Evolutionary conservation across 2,888 invertebrate species (phyloP).

Genomic region (Alentia gelatinosa): DNA sequence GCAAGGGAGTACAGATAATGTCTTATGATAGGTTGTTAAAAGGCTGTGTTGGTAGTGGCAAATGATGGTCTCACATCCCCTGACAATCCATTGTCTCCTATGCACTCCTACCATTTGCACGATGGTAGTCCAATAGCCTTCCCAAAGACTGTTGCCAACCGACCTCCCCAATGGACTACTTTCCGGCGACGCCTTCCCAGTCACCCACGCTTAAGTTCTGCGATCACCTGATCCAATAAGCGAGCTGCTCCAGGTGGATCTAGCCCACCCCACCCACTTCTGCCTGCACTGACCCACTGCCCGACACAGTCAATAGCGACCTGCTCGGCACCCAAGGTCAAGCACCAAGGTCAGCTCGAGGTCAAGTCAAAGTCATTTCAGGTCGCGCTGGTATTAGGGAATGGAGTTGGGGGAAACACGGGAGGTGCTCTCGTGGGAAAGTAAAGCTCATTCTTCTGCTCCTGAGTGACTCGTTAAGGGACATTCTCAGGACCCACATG

Average conservation of each 20-base stretch:
- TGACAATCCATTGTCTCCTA: too few relatives aligned
- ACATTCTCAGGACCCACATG: too few relatives aligned
- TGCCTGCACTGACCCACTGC: not conserved
- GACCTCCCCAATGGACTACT: too few relatives aligned
- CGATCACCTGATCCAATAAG: conserved; percentile 13
- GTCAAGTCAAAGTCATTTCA: conserved; percentile 11
- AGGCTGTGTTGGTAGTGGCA: too few relatives aligned
- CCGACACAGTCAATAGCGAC: not conserved
- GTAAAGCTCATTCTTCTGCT: not conserved
- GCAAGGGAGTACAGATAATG: too few relatives aligned
- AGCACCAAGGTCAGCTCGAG: conserved; percentile 4
- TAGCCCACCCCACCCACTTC: not conserved
- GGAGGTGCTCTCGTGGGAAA: not conserved
- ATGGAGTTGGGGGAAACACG: too few relatives aligned
- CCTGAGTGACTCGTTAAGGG: not conserved
- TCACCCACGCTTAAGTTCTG: not conserved
- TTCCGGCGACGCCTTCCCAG: too few relatives aligned
- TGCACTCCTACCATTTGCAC: too few relatives aligned
- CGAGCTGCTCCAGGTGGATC: not conserved
- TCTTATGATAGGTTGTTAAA: too few relatives aligned
- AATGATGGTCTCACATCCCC: too few relatives aligned
- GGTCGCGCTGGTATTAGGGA: not conserved
- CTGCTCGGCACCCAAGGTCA: not conserved
- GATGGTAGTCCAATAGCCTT: too few relatives aligned
- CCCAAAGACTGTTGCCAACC: too few relatives aligned